Percentiles rank a stretch among this genome's conserved stretches.
phyloP scores from a whole-genome alignment of 2,888 invertebrate genomes.

The Octodonta nipae region DNA sequence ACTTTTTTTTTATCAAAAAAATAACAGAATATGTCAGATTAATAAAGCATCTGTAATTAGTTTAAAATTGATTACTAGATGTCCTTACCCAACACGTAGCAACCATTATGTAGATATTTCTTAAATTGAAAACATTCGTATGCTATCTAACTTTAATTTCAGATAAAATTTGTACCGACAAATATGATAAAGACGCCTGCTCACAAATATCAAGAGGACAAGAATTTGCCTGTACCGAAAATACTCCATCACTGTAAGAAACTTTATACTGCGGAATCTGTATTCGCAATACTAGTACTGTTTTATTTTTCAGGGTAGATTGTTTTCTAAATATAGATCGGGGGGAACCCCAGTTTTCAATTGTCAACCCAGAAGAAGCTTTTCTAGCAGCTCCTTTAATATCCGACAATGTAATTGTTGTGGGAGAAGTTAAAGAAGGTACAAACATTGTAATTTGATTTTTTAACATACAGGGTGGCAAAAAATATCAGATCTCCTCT shows the following conservation, averaged over 20 bases:
- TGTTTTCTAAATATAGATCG: slow-evolving; percentile 44
- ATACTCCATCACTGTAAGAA: slow-evolving; percentile 18
- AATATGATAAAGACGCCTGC: slow-evolving; percentile 16
- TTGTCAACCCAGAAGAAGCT: slow-evolving; percentile 49
- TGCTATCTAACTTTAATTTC: too few species aligned
- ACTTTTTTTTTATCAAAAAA: too few species aligned
- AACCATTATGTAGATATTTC: too few species aligned
- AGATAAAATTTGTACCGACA: slow-evolving; percentile 22
- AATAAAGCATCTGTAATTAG: too few species aligned
- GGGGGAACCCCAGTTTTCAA: slow-evolving; percentile 44
- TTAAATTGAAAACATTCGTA: too few species aligned
- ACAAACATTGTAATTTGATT: slow-evolving; percentile 6
- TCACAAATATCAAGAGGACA: slow-evolving; percentile 19
- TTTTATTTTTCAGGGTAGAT: slow-evolving; percentile 39
- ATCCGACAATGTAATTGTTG: slow-evolving; percentile 34
- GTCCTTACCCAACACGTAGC: too few species aligned
- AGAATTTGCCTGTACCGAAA: slow-evolving; percentile 15
- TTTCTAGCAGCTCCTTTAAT: slow-evolving; percentile 39
- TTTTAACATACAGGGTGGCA: slow-evolving; percentile 2
- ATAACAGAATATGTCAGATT: too few species aligned
- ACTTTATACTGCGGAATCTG: slow-evolving; percentile 2
- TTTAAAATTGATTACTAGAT: too few species aligned
- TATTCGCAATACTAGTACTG: too few species aligned
- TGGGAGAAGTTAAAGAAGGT: slow-evolving; percentile 35
- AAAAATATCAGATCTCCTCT: too few species aligned